phyloP scores from a whole-genome alignment of 2,888 invertebrate genomes.

The Hirtodrosophila alboralis region DNA sequence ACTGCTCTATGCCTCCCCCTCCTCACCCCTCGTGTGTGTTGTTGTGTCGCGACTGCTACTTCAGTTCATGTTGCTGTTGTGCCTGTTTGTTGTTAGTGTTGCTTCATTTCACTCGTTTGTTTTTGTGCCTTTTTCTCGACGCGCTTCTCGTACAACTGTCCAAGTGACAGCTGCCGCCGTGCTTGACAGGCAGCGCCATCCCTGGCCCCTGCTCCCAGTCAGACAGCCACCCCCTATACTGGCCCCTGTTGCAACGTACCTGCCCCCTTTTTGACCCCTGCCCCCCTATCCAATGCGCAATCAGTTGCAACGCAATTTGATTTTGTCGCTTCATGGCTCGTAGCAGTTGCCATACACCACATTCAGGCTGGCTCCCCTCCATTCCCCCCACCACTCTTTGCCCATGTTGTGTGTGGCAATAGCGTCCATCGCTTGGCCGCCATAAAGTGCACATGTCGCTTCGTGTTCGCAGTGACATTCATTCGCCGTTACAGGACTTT shows the following conservation, averaged over 20 bases:
- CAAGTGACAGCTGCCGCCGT: constrained; percentile 81
- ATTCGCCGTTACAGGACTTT: constrained; percentile 77
- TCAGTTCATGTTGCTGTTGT: constrained; percentile 37
- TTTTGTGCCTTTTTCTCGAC: constrained; percentile 53
- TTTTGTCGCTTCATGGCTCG: constrained; percentile 78
- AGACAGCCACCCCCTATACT: background rate
- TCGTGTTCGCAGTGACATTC: constrained; percentile 83
- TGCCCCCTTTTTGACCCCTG: background rate
- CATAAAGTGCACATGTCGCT: constrained; percentile 83
- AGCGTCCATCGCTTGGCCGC: constrained; percentile 63
- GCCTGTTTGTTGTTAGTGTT: constrained; percentile 71
- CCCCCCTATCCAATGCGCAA: constrained; percentile 66
- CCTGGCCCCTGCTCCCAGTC: background rate
- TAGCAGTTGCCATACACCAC: constrained; percentile 45
- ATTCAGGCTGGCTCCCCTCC: background rate
- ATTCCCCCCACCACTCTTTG: background rate
- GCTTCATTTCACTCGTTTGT: constrained; percentile 66
- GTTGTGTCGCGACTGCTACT: constrained; percentile 9
- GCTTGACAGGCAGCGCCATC: constrained; percentile 53
- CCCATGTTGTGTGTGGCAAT: constrained; percentile 37
- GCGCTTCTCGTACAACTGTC: constrained; percentile 75
- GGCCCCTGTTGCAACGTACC: constrained; percentile 52
- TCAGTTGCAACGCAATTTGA: constrained; percentile 81
- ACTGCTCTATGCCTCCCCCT: background rate
- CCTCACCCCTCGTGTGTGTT: background rate